Evolutionary conservation across 2,888 invertebrate genomes (phyloP), one percentile per base, ranked within the genome.

Genomic region (Conchocele bisecta): DNA sequence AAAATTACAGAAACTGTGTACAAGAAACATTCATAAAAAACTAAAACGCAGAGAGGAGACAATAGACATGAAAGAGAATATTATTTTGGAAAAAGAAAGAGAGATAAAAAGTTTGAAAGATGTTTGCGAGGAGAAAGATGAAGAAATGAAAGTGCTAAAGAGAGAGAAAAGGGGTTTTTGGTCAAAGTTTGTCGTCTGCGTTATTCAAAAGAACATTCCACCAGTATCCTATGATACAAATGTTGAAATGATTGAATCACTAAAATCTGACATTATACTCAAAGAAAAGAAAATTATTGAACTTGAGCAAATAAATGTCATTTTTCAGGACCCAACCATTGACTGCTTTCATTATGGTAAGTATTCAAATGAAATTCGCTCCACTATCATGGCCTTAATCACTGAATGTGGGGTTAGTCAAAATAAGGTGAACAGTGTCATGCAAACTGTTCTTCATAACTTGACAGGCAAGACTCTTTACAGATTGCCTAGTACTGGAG

Each of bases 361-460:
- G 15, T 61, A 29, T 42, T 31, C 42, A 15, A 33, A 61, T 53
- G 53, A 61, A 28, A 33, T 61, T 4, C 1, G 61, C 39, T 50
- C 51, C 22, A 69, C 69, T 5, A 29, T 69, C 15, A 69, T 63
- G 69, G 29, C 51, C 29, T 48, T 69, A 15, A 37, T 63, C 1
- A 69, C 63, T 37, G 39, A 63, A 37, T 63, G 63, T 63, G 63
- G 61, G 6, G 63, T 69, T 15, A 69, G 61, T 29, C 56, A 56
- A 17, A 51, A 41, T 20, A 63, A 69, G 20, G 61, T 57, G 13
- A 69, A 69, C 44, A 4, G 37, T 15, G 69, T 61, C 17, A 57
- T 63, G 26, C 7, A 29, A 29, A 51, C 29, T 61, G 69, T 69
- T 13, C 9, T 63, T 1, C 3, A 41, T 17, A 69, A 69, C n/a